These are phyloP conservation scores for Bucco capensis DNA, from an alignment of 2,113 vertebrate genomes.

Conservation along the genomic window DNA sequence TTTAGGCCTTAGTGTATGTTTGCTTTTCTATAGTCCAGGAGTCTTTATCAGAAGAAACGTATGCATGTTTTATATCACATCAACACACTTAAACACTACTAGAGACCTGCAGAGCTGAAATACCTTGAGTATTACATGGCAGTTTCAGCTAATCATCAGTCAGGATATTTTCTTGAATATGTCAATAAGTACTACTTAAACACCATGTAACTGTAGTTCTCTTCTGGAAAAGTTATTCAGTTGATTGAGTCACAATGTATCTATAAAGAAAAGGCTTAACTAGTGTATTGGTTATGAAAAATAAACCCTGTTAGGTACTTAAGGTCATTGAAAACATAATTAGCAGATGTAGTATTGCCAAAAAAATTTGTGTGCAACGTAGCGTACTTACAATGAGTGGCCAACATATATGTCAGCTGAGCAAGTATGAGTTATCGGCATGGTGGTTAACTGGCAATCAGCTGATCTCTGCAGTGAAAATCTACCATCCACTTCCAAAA, in stretches of 20 bases:
- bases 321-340: neutral
- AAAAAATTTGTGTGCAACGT: accelerated
- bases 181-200: neutral
- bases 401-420: accelerated
- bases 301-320: neutral
- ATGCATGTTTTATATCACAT: neutral
- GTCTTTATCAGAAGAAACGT: neutral
- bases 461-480: neutral
- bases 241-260: neutral
- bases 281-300: neutral
- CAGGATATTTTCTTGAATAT: neutral
- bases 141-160: neutral
- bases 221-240: neutral
- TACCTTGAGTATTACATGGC: neutral
- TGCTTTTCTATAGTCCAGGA: neutral
- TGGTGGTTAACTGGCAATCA: neutral
- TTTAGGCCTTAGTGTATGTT: neutral
- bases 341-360: neutral
- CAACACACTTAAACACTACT: neutral
- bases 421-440: neutral
- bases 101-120: neutral
- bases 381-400: accelerated
- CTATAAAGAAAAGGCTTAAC: neutral
- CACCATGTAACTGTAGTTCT: neutral
- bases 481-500: neutral